Evolutionary conservation across 2,797 vertebrate species (phyloP).

Genomic region (Podarcis siculus): DNA sequence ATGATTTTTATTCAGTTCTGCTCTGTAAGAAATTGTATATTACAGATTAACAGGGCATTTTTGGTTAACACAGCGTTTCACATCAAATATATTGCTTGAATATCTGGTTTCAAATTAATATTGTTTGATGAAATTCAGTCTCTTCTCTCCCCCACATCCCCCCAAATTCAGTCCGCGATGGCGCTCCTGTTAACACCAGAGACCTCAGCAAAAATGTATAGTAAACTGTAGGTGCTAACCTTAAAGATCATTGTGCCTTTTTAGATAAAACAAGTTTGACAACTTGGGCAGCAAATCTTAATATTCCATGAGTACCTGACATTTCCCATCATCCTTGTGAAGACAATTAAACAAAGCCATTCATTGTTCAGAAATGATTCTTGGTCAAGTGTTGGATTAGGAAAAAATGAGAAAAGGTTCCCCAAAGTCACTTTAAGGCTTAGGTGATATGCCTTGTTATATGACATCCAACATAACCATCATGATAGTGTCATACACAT

Average conservation of each 20-base stretch:
- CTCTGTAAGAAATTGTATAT: not conserved
- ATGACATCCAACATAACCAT: not conserved
- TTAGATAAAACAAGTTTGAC: not conserved
- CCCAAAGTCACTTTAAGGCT: not conserved
- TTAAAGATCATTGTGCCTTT: not conserved
- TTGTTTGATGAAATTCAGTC: not conserved
- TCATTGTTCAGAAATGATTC: not conserved
- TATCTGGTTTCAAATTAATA: not conserved
- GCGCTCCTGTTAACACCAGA: not conserved
- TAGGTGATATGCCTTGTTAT: not conserved
- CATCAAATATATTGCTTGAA: not conserved
- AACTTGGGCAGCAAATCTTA: not conserved
- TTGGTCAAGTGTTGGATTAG: not conserved
- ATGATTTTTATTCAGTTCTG: not conserved
- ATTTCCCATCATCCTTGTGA: not conserved
- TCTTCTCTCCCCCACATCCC: not conserved
- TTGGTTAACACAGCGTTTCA: not conserved
- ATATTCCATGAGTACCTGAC: not conserved
- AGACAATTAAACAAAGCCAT: not conserved
- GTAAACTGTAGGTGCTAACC: not conserved
- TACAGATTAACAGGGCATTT: not conserved
- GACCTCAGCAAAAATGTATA: not conserved
- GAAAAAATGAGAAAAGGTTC: not conserved
- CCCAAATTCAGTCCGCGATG: no score
- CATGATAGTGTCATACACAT: not conserved